Conservation (phyloP, 2,797 vertebrate species). For the Poecilia wingei region DNA sequence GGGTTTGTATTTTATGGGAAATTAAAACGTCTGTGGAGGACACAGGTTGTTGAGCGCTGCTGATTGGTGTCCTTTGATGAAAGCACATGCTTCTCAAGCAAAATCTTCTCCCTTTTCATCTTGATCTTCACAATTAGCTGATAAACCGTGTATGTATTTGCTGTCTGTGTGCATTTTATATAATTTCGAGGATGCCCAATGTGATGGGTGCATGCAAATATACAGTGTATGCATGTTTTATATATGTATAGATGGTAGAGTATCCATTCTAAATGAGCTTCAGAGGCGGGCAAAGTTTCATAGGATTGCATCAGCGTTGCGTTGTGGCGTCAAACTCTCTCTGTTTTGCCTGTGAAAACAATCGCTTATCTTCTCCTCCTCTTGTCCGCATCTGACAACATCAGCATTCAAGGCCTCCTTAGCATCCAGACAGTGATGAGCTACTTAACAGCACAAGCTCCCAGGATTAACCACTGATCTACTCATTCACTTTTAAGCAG, state of each 20-base stretch:
- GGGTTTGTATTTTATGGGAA: conserved; percentile 49
- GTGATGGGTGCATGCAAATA: conserved; percentile 45
- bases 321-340: conserved; percentile 54
- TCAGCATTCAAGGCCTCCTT: conserved; percentile 75
- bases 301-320: conserved; percentile 76
- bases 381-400: conserved; percentile 74
- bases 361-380: conserved; percentile 70
- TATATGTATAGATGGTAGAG: conserved; percentile 55
- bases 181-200: conserved; percentile 13
- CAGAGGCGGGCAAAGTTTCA: conserved; percentile 64
- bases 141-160: not conserved
- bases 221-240: conserved; percentile 22
- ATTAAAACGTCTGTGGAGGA: conserved; percentile 55
- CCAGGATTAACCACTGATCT: conserved; percentile 79
- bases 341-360: conserved; percentile 75
- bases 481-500: conserved; percentile 78
- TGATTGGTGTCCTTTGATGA: conserved; percentile 53
- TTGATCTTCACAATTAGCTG: conserved; percentile 28
- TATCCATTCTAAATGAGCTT: conserved; percentile 42
- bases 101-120: conserved; percentile 34
- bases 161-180: conserved; percentile 20
- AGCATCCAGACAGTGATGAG: conserved; percentile 71
- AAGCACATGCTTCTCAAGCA: conserved; percentile 43
- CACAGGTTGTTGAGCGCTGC: conserved; percentile 32
- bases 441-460: conserved; percentile 74